Conservation (phyloP, 1,140 invertebrate genomes). For the Delia radicum region DNA sequence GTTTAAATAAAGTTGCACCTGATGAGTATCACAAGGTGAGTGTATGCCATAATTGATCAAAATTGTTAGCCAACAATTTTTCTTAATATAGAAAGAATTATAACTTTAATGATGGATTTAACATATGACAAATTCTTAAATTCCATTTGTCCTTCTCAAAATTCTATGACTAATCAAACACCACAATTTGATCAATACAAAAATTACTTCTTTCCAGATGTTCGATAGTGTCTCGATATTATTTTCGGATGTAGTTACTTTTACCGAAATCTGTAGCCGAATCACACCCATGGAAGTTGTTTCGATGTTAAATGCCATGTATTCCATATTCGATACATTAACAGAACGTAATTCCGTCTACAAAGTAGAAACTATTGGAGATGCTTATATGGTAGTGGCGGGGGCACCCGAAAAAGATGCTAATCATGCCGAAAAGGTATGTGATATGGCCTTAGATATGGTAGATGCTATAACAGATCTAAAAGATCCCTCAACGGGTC, state of each 20-base stretch:
- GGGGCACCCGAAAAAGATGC: constrained; percentile 88
- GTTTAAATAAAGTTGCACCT: too few relatives aligned
- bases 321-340: constrained; percentile 87
- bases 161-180: too few relatives aligned
- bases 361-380: constrained; percentile 97
- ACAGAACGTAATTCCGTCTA: constrained; percentile 92
- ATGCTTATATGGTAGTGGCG: constrained; percentile 96
- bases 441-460: constrained; percentile 96
- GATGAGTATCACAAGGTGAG: too few relatives aligned
- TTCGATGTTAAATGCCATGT: constrained; percentile 95
- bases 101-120: too few relatives aligned
- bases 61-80: too few relatives aligned
- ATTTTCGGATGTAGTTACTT: constrained; percentile 95
- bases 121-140: too few relatives aligned
- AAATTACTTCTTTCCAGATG: constrained; percentile 66
- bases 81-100: too few relatives aligned
- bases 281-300: constrained; percentile 96
- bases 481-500: constrained; percentile 86
- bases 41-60: too few relatives aligned
- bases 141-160: not conserved
- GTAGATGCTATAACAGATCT: constrained; percentile 87
- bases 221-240: constrained; percentile 94
- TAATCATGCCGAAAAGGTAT: constrained; percentile 91
- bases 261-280: constrained; percentile 92
- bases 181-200: not conserved